Conservation (phyloP, 2,888 invertebrate species). For the Prostheceraeus crozeri region DNA sequence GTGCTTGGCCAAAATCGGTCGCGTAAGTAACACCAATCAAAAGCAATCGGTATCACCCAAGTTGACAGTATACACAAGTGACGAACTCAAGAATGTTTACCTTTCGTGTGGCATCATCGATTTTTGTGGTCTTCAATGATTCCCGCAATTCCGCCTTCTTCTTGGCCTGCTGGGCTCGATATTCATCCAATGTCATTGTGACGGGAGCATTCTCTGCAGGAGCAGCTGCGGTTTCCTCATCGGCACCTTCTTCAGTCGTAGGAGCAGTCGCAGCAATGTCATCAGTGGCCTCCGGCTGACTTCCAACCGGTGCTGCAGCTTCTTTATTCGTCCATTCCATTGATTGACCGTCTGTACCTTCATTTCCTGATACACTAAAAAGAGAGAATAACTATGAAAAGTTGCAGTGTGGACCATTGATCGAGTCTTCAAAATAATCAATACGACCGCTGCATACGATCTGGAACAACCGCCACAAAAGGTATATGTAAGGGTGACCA, state of each 20-base stretch:
- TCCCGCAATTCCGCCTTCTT: slow-evolving; percentile 74
- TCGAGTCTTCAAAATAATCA: background rate
- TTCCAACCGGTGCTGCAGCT: slow-evolving; percentile 37
- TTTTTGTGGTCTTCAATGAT: too few species aligned
- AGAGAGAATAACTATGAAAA: background rate
- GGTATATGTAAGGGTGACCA: too few species aligned
- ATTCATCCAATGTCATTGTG: slow-evolving; percentile 85
- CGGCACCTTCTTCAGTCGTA: slow-evolving; percentile 41
- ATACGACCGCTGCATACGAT: too few species aligned
- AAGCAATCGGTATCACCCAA: too few species aligned
- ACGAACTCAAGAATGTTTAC: background rate
- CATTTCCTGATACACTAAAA: too few species aligned
- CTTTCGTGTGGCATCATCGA: slow-evolving; percentile 71
- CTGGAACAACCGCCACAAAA: too few species aligned
- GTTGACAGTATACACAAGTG: too few species aligned
- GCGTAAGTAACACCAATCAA: too few species aligned
- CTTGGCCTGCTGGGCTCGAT: slow-evolving; percentile 73
- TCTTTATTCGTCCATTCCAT: too few species aligned
- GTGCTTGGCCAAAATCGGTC: too few species aligned
- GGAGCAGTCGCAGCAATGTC: background rate
- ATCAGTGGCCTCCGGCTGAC: slow-evolving; percentile 41
- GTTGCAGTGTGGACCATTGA: slow-evolving; percentile 11
- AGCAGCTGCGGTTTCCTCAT: slow-evolving; percentile 41
- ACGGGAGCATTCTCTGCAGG: slow-evolving; percentile 70
- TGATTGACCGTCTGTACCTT: too few species aligned